Evolutionary conservation across 1,140 invertebrate species (phyloP), one percentile per base, ranked within the genome.

Genomic region (Lepidurus apus): DNA sequence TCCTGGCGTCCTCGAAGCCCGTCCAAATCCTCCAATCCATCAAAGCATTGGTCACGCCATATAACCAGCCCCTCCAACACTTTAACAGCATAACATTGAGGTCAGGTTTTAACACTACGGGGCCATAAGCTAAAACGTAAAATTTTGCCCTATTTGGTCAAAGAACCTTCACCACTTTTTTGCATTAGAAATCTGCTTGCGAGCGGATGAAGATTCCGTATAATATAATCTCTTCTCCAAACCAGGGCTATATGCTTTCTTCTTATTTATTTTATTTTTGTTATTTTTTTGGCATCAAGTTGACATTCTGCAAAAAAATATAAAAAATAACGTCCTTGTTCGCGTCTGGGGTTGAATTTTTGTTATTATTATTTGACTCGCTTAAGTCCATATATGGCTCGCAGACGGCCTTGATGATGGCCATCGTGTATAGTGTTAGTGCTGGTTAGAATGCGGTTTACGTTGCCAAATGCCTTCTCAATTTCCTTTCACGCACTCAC

Each of bases 391-490:
- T 65, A 65, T 17, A 65, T 65, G 53, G 53, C 53, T 13, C 21
- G 53, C 53, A 65, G 53, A 65, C 53, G 53, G 21, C 53, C 53
- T 65, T 65, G 53, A 21, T 65, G 53, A 65, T 65, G 53, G 53
- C 53, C 53, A 65, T 65, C 53, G 17, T 7, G 17, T 65, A 26
- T 3, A 34, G 34, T 34, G 34, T 34, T 34, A 34, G 34, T 65
- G 53, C 53, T 65, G 53, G 53, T 65, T 65, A 65, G 53, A 65
- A 65, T 65, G 53, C 53, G 13, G 53, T 65, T 65, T 65, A 65
- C 21, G 53, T 65, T 65, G 53, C 53, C 53, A 65, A 65, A 65
- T n/a, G 17, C 53, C 53, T 65, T 65, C 53, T 65, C 53, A 65
- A 65, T 65, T 65, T 65, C 53, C 53, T 65, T 17, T 10, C 45